Conservation (phyloP, 2,113 vertebrate species). For the Dolichotis patagonum region DNA sequence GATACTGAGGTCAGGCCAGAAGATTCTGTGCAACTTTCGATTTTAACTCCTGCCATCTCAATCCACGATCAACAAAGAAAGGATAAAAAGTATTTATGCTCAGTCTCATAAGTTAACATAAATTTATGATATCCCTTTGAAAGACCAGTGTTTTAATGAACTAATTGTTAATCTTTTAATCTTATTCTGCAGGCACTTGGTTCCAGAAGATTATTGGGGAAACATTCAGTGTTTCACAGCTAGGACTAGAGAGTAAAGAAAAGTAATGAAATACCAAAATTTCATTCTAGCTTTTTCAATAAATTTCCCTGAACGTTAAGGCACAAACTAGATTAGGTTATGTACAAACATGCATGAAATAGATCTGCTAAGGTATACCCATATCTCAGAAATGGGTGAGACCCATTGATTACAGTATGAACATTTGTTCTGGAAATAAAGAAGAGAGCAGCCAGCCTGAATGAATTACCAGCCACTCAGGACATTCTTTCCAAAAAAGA, state of each 20-base stretch:
- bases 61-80: neutral
- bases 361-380: neutral
- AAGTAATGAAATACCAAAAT: neutral
- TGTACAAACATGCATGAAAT: neutral
- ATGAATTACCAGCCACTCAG: neutral
- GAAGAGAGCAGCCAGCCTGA: neutral
- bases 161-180: neutral
- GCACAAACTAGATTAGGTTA: neutral
- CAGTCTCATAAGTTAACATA: neutral
- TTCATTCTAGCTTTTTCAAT: neutral
- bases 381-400: neutral
- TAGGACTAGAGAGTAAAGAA: neutral
- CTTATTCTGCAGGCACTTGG: fast-evolving
- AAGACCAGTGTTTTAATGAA: neutral
- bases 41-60: neutral
- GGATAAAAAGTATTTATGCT: neutral
- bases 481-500: neutral
- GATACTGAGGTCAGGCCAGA: neutral
- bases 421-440: neutral
- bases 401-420: neutral
- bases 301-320: neutral
- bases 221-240: neutral
- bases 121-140: neutral
- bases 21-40: neutral
- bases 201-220: neutral